Evolutionary conservation across 2,797 vertebrate species (phyloP), one percentile per base, ranked within the genome.

Genomic region (Gallinago nigripennis): DNA sequence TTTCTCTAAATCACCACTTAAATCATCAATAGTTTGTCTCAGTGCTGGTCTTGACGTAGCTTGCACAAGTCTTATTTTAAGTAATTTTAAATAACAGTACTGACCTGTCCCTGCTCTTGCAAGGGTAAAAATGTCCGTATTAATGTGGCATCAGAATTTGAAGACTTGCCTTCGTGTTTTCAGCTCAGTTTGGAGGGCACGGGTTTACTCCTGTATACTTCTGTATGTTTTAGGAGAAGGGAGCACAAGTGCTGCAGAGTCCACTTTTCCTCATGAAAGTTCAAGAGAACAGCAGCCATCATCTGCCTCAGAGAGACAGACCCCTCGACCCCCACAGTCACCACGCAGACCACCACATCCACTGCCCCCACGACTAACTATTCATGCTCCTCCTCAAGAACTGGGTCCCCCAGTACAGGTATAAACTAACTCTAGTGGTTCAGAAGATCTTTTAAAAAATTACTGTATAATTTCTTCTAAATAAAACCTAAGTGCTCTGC

Each of bases 341-440:
- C 99, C 99, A 12, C 97, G 99, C 63, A 98, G 99, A 89, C 99
- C 98, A 0, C 98, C 98, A 1, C 99, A 99, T 78, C 98, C 98
- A 0, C 98, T 99, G 41, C 99, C 99, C 12, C 97, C 99, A 7
- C 98, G 99, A 9, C 97, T 99, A 24, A 99, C 98, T 82, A 98
- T 99, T 95, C 99, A 99, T 9, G 97, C 98, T 15, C 98, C 98
- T 18, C 97, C 98, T 31, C 99, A 99, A 81, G 99, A 99, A 23
- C 97, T 99, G 91, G 99, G 98, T 14, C 98, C 99, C 5, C 99
- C 99, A 23, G 97, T 99, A 88, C 99, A 99, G 97, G 98, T 99
- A 91, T 6, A 33, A 57, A 81, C 77, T n/a, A 20, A n/a, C 48
- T 54, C 63, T 35, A 39, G 69, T 2, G 1, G 11, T 54, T 68